phyloP scores from a whole-genome alignment of 2,797 vertebrate species.

The Schizopygopsis pylzovi region DNA sequence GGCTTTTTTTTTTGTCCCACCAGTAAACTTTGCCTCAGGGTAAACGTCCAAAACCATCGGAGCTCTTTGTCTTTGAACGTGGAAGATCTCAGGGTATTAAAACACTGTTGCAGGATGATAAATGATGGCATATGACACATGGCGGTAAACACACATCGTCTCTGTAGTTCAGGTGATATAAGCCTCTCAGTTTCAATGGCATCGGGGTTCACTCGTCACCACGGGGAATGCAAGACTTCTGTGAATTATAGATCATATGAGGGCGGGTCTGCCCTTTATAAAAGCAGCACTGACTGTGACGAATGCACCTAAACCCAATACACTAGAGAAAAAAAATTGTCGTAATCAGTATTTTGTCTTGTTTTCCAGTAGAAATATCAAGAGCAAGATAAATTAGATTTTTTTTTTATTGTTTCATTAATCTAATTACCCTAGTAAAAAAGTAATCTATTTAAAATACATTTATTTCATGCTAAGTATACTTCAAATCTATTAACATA shows the following conservation, averaged over 20 bases:
- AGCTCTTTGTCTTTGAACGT: slow-evolving; percentile 27
- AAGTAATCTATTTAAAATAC: too few species aligned
- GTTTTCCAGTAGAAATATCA: background rate
- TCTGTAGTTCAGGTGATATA: slow-evolving; percentile 44
- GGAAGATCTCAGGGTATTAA: slow-evolving; percentile 31
- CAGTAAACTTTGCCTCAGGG: slow-evolving; percentile 36
- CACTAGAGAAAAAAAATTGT: background rate
- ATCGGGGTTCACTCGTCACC: slow-evolving; percentile 36
- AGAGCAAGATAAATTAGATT: background rate
- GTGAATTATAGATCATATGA: slow-evolving; percentile 62
- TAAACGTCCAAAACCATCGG: slow-evolving; percentile 42
- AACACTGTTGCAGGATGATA: slow-evolving; percentile 30
- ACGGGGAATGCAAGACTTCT: slow-evolving; percentile 47
- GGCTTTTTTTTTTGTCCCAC: slow-evolving; percentile 42
- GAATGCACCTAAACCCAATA: background rate
- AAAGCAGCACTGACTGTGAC: slow-evolving; percentile 45
- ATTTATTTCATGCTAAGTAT: too few species aligned
- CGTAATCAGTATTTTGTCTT: background rate
- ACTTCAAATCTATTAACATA: too few species aligned
- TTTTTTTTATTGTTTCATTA: background rate
- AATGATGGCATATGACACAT: slow-evolving; percentile 34
- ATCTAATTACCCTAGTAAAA: background rate
- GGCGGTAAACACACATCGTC: slow-evolving; percentile 29
- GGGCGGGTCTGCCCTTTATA: slow-evolving; percentile 57
- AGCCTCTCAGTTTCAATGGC: slow-evolving; percentile 30